These are phyloP conservation scores for Anthophora plumipes DNA, from an alignment of 2,888 invertebrate species.

Conservation along the genomic window DNA sequence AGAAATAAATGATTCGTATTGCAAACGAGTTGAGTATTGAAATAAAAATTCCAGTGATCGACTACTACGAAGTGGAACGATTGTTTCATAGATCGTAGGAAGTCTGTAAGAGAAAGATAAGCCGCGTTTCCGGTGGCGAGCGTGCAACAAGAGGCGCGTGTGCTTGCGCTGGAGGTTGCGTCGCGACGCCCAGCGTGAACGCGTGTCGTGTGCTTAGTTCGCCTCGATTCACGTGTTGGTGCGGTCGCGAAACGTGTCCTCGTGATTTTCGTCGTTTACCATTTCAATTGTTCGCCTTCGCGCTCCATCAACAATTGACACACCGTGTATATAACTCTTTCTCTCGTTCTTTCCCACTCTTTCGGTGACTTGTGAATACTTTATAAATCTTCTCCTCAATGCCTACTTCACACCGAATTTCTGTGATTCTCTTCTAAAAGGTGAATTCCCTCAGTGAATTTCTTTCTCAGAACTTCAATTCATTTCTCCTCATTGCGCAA, in stretches of 20 bases:
- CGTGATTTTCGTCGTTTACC: background rate
- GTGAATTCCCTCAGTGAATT: too few relatives aligned
- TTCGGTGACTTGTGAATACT: background rate
- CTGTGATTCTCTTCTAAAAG: too few relatives aligned
- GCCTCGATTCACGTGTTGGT: constrained; percentile 70
- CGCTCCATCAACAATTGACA: background rate
- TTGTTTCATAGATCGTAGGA: background rate
- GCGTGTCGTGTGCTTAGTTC: constrained; percentile 65
- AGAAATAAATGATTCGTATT: background rate
- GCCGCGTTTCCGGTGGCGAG: constrained; percentile 31
- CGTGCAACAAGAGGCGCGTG: constrained; percentile 45
- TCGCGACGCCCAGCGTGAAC: constrained; percentile 60
- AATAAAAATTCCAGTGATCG: background rate
- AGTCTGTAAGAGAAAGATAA: constrained; percentile 9
- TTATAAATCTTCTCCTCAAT: too few relatives aligned
- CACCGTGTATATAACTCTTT: background rate
- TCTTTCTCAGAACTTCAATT: too few relatives aligned
- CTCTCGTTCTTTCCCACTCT: too few relatives aligned
- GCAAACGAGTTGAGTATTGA: background rate
- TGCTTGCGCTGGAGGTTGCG: constrained; percentile 53
- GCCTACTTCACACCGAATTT: too few relatives aligned
- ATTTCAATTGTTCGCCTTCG: background rate
- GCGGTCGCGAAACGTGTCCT: constrained; percentile 44
- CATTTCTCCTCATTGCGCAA: too few relatives aligned
- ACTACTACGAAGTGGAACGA: background rate